Percentiles rank a stretch among this genome's conserved stretches.
Conservation (phyloP, 1,140 invertebrate genomes). For the Ceratitis capitata region DNA sequence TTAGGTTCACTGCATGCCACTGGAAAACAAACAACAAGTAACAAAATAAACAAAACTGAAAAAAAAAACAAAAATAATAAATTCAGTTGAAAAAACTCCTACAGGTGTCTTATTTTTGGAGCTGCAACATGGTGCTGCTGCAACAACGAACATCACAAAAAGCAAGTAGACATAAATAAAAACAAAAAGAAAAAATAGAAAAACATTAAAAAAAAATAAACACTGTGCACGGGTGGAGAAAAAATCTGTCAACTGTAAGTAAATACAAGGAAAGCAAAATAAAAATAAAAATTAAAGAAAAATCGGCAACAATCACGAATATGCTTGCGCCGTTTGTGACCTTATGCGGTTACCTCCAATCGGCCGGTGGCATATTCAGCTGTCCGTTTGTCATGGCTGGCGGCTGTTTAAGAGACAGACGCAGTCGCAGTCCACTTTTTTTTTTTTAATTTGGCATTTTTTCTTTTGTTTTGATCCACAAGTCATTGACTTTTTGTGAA, state of each 20-base stretch:
- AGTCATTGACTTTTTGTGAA: slow-evolving; percentile 2
- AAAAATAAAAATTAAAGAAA: not conserved
- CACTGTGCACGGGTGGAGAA: slow-evolving; percentile 2
- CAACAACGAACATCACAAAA: not conserved
- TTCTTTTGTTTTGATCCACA: no score
- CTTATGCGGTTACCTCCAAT: not conserved
- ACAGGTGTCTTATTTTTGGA: not conserved
- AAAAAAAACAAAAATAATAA: slow-evolving; percentile 3
- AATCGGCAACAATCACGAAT: not conserved
- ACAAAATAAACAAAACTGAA: not conserved
- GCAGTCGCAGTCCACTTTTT: not conserved
- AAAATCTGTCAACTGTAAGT: slow-evolving; percentile 9
- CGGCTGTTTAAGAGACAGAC: not conserved
- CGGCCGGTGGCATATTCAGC: not conserved
- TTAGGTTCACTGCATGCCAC: not conserved
- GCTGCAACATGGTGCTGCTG: slow-evolving; percentile 6
- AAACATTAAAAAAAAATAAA: not conserved
- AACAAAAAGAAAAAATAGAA: not conserved
- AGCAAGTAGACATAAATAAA: not conserved
- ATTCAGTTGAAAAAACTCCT: not conserved
- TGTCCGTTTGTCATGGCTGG: not conserved
- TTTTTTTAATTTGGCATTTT: not conserved
- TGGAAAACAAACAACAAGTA: not conserved
- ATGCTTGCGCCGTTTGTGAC: not conserved
- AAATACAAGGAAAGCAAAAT: not conserved